These are phyloP conservation scores for Strix aluco DNA, from an alignment of 2,113 vertebrate genomes.

Conservation along the genomic window DNA sequence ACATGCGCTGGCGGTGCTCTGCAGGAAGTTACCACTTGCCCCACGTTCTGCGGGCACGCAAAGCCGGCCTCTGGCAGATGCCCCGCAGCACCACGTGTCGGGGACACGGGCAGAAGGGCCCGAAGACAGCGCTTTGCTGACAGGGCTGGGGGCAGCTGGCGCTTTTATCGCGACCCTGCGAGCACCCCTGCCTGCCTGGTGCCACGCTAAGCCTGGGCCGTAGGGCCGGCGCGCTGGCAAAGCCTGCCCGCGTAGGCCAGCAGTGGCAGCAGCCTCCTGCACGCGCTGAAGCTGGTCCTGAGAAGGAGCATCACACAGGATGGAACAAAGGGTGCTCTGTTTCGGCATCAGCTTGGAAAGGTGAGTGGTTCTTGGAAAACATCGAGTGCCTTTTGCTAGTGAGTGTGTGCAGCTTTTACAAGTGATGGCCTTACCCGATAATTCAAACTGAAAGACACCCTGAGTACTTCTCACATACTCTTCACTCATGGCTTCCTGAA, in stretches of 20 bases:
- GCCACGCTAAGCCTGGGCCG: fast-evolving
- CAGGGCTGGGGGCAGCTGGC: fast-evolving
- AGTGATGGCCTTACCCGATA: slow-evolving; percentile 74
- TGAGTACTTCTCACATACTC: slow-evolving; percentile 79
- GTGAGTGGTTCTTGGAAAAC: fast-evolving
- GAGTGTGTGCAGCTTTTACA: too few relatives aligned
- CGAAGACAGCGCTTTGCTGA: fast-evolving
- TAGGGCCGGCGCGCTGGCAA: fast-evolving
- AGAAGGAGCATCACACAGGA: fast-evolving
- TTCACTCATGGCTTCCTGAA: slow-evolving; percentile 76
- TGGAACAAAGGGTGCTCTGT: fast-evolving
- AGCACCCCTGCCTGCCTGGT: fast-evolving
- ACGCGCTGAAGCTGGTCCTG: fast-evolving
- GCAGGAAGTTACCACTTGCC: fast-evolving
- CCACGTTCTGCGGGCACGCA: fast-evolving
- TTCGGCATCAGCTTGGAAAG: fast-evolving
- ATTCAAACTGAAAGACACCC: slow-evolving; percentile 83
- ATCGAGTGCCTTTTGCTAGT: fast-evolving
- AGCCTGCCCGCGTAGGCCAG: fast-evolving
- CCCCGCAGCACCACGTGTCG: fast-evolving
- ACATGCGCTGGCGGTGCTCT: fast-evolving
- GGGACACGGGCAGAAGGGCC: fast-evolving
- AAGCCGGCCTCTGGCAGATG: not conserved
- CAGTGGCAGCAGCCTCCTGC: fast-evolving
- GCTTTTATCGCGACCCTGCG: fast-evolving